Evolutionary conservation across 2,113 vertebrate genomes (phyloP), one percentile per base, ranked within the genome.

Genomic region (Progne subis): DNA sequence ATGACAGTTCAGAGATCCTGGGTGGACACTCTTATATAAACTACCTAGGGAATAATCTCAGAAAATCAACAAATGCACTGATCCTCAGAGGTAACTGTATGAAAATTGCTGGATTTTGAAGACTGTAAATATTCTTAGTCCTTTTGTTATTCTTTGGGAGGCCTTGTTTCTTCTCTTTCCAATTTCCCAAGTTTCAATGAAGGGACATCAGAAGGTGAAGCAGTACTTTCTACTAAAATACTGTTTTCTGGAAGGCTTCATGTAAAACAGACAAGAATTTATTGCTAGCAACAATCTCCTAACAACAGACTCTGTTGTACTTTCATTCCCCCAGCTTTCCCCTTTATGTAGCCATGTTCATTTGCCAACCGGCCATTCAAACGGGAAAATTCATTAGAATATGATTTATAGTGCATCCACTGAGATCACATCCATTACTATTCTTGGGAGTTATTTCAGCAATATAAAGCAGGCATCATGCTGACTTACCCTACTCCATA

Each of bases 371-470:
- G 0, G 28, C 44, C 79, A 53, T 63, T 94, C 44, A 56, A 81
- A 86, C 5, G 25, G 63, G 41, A 92, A 92, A 91, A 94, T 50
- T 86, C 57, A 68, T 92, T 69, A 82, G 56, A 92, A 88, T 75
- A 60, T 79, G 25, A 56, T 89, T 95, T 92, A 79, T 53, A 76
- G 75, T 53, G 25, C 67, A 89, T 79, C 61, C 64, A 79, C 41
- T 91, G 81, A 87, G 81, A 89, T 86, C 44, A 53, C 31, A 82
- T 71, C 75, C 91, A 69, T 78, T 87, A 86, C 81, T 91, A 60
- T 88, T 79, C 80, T 86, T 69, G 61, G 65, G 94, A 88, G 57
- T 44, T 85, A 53, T 91, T 92, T 64, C 59, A 68, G 57, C 46
- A 79, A 53, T 25, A 75, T 68, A 79, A 92, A 86, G 37, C 65